Percentiles rank a stretch among this genome's conserved stretches.
Conservation (phyloP, 2,888 invertebrate genomes). For the Panopea generosa region DNA sequence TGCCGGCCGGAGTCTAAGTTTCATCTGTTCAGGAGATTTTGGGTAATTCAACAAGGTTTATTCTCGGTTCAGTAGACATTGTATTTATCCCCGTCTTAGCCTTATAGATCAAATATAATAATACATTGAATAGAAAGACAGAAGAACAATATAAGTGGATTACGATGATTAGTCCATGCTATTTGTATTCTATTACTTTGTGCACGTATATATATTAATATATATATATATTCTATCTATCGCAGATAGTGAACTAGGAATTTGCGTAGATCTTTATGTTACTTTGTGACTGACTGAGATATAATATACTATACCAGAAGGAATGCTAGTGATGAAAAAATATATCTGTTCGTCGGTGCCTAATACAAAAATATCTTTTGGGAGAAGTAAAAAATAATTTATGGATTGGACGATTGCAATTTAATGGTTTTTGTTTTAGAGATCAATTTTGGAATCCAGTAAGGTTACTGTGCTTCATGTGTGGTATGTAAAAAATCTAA, state of each 20-base stretch:
- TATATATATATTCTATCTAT: neutral
- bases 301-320: too few relatives aligned
- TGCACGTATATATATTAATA: conserved; percentile 5
- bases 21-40: neutral
- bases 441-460: too few relatives aligned
- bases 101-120: conserved; percentile 56
- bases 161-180: conserved; percentile 25
- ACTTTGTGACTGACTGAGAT: too few relatives aligned
- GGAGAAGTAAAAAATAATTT: too few relatives aligned
- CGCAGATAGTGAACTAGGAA: neutral
- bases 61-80: conserved; percentile 44
- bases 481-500: too few relatives aligned
- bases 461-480: too few relatives aligned
- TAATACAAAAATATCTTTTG: too few relatives aligned
- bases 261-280: neutral
- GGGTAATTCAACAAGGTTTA: conserved; percentile 43
- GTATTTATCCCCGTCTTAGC: conserved; percentile 46
- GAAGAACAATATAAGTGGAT: conserved; percentile 56
- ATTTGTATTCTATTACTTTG: conserved; percentile 46
- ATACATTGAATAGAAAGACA: conserved; percentile 51
- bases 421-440: too few relatives aligned
- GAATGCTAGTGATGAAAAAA: too few relatives aligned
- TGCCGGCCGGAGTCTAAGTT: conserved; percentile 3
- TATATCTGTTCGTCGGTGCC: too few relatives aligned
- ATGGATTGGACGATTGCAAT: too few relatives aligned